Percentiles rank a stretch among this genome's conserved stretches.
Evolutionary conservation across 2,113 vertebrate genomes (phyloP).

Genomic region (Anarrhichthys ocellatus): DNA sequence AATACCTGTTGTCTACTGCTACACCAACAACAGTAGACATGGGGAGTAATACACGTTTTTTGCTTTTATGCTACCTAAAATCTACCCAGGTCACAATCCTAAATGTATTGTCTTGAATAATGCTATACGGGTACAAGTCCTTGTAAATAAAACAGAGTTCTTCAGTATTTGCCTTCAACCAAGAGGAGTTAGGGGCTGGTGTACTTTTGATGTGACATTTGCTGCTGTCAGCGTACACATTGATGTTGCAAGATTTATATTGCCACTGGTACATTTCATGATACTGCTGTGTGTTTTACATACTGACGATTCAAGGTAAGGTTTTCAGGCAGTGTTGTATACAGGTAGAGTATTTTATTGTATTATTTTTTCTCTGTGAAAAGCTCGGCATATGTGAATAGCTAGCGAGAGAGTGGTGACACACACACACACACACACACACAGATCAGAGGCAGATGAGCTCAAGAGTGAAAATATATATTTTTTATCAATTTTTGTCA

Average conservation of each 20-base stretch:
- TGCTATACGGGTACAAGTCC: neutral
- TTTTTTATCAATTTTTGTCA: slow-evolving; percentile 9
- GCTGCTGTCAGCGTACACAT: too few species aligned
- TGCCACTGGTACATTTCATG: neutral
- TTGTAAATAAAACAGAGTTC: neutral
- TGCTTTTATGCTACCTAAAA: neutral
- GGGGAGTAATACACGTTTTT: neutral
- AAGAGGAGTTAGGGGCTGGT: neutral
- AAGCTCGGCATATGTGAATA: neutral
- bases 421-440: too few species aligned
- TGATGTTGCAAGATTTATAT: neutral
- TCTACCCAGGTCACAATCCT: neutral
- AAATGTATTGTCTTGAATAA: neutral
- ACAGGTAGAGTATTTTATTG: neutral
- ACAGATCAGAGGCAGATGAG: neutral
- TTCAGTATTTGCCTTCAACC: neutral
- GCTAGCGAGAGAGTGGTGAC: neutral
- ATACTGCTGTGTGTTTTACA: neutral
- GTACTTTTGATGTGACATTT: neutral
- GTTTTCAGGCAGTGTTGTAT: neutral
- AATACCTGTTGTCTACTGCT: neutral
- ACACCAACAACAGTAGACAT: neutral
- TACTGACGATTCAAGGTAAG: neutral
- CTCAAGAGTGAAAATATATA: neutral
- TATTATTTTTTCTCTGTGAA: too few species aligned